phyloP scores from a whole-genome alignment of 2,888 invertebrate species.

The Byasa hedistus region DNA sequence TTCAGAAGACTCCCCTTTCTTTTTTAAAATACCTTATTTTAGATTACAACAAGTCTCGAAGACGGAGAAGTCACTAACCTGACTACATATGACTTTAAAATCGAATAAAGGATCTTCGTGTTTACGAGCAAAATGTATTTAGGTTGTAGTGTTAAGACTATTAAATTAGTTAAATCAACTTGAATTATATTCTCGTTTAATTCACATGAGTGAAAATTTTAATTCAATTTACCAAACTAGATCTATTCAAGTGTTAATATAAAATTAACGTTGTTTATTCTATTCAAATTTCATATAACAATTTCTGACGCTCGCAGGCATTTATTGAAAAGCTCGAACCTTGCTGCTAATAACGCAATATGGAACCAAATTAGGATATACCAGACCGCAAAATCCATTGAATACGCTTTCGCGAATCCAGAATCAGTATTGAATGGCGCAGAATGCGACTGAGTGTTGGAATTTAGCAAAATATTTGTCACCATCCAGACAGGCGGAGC shows the following conservation, averaged over 20 bases:
- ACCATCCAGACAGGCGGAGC: slow-evolving; percentile 26
- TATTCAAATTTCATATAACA: slow-evolving; percentile 1
- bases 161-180: too few relatives aligned
- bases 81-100: too few relatives aligned
- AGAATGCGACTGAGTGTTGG: slow-evolving; percentile 20
- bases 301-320: slow-evolving; percentile 1
- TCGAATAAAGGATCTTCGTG: too few relatives aligned
- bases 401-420: slow-evolving; percentile 15
- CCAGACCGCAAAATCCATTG: slow-evolving; percentile 16
- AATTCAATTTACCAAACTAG: background rate
- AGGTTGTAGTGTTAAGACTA: too few relatives aligned
- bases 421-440: slow-evolving; percentile 28
- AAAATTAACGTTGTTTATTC: background rate
- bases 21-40: too few relatives aligned
- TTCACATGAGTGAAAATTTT: background rate
- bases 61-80: too few relatives aligned
- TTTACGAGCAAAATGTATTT: too few relatives aligned
- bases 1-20: too few relatives aligned
- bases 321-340: slow-evolving; percentile 2
- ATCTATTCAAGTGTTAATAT: background rate
- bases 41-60: too few relatives aligned
- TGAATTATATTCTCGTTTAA: too few relatives aligned
- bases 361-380: slow-evolving; percentile 10
- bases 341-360: slow-evolving; percentile 2
- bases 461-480: slow-evolving; percentile 37